Evolutionary conservation across 2,113 vertebrate species (phyloP).

Genomic region (Bubo scandiacus): DNA sequence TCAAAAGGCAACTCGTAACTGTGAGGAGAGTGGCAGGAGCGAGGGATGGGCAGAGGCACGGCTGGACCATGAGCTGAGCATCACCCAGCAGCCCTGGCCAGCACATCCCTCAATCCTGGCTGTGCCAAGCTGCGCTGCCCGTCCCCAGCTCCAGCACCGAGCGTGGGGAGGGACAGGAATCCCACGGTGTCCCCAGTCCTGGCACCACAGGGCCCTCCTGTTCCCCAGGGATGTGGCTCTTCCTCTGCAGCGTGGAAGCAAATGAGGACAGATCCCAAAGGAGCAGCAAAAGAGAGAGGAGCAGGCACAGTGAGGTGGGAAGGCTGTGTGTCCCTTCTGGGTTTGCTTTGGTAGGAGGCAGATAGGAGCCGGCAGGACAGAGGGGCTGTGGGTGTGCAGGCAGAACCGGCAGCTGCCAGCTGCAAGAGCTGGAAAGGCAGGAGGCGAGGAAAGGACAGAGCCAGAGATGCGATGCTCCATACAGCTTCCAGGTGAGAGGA

Average conservation of each 20-base stretch:
- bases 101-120: background rate
- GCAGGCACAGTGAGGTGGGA: conserved; percentile 37
- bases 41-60: background rate
- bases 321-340: background rate
- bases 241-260: background rate
- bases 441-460: background rate
- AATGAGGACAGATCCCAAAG: background rate
- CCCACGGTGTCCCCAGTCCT: fast-evolving
- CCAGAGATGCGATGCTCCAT: background rate
- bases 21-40: fast-evolving
- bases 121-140: fast-evolving
- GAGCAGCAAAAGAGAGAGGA: background rate
- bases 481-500: background rate
- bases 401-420: background rate
- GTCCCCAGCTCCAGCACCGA: background rate
- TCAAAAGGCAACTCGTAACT: background rate
- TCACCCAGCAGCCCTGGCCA: background rate
- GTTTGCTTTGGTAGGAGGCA: conserved; percentile 24
- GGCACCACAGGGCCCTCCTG: fast-evolving
- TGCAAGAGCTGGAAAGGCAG: conserved; percentile 16
- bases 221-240: background rate
- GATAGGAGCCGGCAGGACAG: background rate
- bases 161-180: background rate
- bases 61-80: background rate
- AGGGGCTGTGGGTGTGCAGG: background rate